phyloP scores from a whole-genome alignment of 2,797 vertebrate species.

The Xenops minutus region DNA sequence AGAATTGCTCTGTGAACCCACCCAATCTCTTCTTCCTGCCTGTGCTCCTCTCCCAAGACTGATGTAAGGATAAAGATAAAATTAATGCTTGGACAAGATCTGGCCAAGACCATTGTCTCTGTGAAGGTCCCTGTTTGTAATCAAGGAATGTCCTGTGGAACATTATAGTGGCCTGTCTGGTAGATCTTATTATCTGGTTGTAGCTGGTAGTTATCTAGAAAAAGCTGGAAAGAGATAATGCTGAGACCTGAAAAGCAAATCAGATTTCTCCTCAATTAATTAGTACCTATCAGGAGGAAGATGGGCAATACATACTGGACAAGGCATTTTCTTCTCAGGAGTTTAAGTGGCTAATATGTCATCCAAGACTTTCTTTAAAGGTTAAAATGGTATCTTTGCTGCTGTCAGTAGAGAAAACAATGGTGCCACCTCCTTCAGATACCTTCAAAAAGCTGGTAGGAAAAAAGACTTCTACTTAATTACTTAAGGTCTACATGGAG shows the following conservation, averaged over 20 bases:
- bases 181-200: background rate
- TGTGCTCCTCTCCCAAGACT: background rate
- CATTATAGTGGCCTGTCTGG: background rate
- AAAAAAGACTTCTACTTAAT: background rate
- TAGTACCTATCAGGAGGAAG: background rate
- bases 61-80: background rate
- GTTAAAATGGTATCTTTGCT: background rate
- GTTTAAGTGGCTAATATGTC: background rate
- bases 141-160: background rate
- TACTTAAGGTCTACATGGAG: background rate
- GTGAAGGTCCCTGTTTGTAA: background rate
- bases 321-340: background rate
- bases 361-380: background rate
- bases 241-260: background rate
- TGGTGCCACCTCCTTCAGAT: background rate
- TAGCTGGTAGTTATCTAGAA: background rate
- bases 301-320: background rate
- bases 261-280: background rate
- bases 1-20: background rate
- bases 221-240: background rate
- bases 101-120: background rate
- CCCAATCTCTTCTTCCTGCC: background rate
- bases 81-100: background rate
- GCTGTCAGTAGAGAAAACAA: background rate
- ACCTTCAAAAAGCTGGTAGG: background rate